A percentile compares a stretch with the other conserved stretches of the same genome.
These are phyloP conservation scores for Stegophylla sp. DNA, from an alignment of 2,888 invertebrate species.

Conservation along the genomic window DNA sequence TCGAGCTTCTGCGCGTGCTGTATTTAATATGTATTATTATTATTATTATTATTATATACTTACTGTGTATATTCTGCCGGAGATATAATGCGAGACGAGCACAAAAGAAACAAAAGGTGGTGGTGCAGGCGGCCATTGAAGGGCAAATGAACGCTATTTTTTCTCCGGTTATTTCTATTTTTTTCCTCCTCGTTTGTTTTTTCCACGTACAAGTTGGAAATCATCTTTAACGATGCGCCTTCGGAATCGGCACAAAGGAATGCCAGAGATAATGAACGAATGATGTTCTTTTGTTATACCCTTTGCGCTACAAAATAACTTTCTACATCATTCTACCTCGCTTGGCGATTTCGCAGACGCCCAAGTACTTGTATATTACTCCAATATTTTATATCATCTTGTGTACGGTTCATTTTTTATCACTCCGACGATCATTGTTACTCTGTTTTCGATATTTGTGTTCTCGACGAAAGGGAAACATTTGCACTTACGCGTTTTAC, in stretches of 20 bases:
- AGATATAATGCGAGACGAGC: slow-evolving; percentile 13
- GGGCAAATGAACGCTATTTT: slow-evolving; percentile 35
- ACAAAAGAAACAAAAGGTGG: slow-evolving; percentile 45
- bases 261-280: slow-evolving; percentile 41
- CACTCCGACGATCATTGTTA: too few species aligned
- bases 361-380: background rate
- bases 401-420: too few species aligned
- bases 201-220: slow-evolving; percentile 18
- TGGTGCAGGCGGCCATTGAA: background rate
- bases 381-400: too few species aligned
- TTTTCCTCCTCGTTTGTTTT: slow-evolving; percentile 15
- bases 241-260: slow-evolving; percentile 27
- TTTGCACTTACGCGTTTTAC: too few species aligned
- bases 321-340: background rate
- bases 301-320: slow-evolving; percentile 15
- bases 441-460: too few species aligned
- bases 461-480: too few species aligned
- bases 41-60: too few species aligned
- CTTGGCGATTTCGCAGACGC: background rate
- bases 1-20: too few species aligned
- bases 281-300: slow-evolving; percentile 53
- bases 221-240: slow-evolving; percentile 51
- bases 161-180: background rate
- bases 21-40: too few species aligned
- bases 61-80: slow-evolving; percentile 9